These are phyloP conservation scores for Siphlonurus alternatus DNA, from an alignment of 2,888 invertebrate genomes.

Conservation along the genomic window DNA sequence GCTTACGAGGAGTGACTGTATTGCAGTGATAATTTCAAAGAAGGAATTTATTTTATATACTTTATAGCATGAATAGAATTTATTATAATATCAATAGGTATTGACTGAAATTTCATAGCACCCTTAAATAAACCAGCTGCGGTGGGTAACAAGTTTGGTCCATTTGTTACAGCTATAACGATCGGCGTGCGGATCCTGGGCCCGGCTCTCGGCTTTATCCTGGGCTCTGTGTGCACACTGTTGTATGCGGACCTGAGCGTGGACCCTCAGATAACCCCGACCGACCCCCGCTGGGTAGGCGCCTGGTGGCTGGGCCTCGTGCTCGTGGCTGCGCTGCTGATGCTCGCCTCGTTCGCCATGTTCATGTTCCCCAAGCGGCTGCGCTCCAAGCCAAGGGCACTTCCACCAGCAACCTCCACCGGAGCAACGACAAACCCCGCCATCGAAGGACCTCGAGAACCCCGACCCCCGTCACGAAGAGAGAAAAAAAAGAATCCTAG, in stretches of 20 bases:
- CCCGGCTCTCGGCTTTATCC: conserved; percentile 76
- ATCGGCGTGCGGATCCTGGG: conserved; percentile 83
- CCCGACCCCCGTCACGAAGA: conserved; percentile 4
- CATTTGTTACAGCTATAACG: conserved; percentile 55
- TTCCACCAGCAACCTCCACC: neutral
- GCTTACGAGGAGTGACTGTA: too few relatives aligned
- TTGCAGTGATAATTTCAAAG: too few relatives aligned
- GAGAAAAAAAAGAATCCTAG: conserved; percentile 26
- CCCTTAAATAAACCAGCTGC: too few relatives aligned
- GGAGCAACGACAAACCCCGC: neutral
- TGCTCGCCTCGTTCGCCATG: conserved; percentile 72
- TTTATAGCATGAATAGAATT: too few relatives aligned
- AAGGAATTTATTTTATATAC: too few relatives aligned
- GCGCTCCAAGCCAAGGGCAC: conserved; percentile 16
- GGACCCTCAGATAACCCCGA: conserved; percentile 55
- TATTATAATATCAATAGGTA: too few relatives aligned
- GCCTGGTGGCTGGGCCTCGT: conserved; percentile 95
- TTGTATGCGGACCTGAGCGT: conserved; percentile 65
- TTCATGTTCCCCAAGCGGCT: conserved; percentile 78
- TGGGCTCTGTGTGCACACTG: conserved; percentile 76
- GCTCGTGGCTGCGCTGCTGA: conserved; percentile 65
- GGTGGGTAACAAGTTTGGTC: too few relatives aligned
- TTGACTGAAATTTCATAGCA: too few relatives aligned
- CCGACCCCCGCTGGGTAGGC: conserved; percentile 83
- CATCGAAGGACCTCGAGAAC: neutral